phyloP scores from a whole-genome alignment of 2,113 vertebrate species.

The Callaeas wilsoni region DNA sequence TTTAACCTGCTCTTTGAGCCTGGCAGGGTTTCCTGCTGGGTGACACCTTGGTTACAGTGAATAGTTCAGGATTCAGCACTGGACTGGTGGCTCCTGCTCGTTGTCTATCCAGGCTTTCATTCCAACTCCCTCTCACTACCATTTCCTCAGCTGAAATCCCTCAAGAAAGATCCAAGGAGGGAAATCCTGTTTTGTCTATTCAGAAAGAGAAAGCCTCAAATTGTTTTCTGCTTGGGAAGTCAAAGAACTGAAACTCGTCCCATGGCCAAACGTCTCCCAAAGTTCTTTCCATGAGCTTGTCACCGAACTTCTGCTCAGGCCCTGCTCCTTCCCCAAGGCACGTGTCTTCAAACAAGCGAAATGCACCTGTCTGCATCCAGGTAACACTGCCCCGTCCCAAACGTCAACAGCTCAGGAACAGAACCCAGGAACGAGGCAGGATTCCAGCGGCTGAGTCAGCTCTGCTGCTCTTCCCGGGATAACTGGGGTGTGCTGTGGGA shows the following conservation, averaged over 20 bases:
- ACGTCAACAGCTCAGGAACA: background rate
- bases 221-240: background rate
- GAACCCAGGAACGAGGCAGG: background rate
- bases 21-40: background rate
- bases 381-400: background rate
- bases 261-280: background rate
- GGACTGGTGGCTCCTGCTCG: background rate
- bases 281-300: background rate
- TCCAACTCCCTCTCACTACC: background rate
- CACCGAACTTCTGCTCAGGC: background rate
- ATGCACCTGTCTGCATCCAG: background rate
- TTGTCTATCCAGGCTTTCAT: background rate
- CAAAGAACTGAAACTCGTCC: background rate
- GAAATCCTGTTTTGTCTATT: background rate
- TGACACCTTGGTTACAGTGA: background rate
- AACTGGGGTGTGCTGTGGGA: background rate
- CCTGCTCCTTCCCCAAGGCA: background rate
- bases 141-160: background rate
- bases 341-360: accelerated
- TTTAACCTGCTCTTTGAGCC: background rate
- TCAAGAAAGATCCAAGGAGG: background rate
- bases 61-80: background rate
- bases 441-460: background rate
- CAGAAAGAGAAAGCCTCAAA: background rate
- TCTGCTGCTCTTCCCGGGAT: background rate